Percentiles rank a stretch among this genome's conserved stretches.
These are phyloP conservation scores for Pterois miles DNA, from an alignment of 2,797 vertebrate species.

Conservation along the genomic window DNA sequence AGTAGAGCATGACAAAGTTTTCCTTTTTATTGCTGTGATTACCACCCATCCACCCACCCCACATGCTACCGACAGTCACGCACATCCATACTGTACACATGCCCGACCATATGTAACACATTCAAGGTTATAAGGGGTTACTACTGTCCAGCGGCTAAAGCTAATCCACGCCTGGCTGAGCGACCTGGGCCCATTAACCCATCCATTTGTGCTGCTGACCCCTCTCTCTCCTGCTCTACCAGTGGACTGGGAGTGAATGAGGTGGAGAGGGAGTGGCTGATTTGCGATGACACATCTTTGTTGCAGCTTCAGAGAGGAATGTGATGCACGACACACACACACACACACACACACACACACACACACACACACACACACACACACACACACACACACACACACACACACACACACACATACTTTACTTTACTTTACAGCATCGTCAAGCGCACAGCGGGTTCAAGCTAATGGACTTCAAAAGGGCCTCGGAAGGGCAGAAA, in stretches of 20 bases:
- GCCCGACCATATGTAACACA: conserved; percentile 13
- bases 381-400: conserved; percentile 11
- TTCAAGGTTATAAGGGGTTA: conserved; percentile 31
- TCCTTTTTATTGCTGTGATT: neutral
- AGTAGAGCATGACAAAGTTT: neutral
- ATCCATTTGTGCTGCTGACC: conserved; percentile 35
- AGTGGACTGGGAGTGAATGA: neutral
- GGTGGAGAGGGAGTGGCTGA: conserved; percentile 13
- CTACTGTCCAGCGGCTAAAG: conserved; percentile 32
- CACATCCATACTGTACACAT: conserved; percentile 6
- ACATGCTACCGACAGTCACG: neutral
- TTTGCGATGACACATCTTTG: conserved; percentile 38
- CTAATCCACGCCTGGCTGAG: conserved; percentile 33
- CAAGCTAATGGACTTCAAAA: conserved; percentile 66
- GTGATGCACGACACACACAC: conserved; percentile 13
- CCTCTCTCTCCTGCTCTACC: neutral
- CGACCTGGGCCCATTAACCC: conserved; percentile 48
- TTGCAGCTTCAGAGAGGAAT: conserved; percentile 49
- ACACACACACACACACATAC: conserved; percentile 11
- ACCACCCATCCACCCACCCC: neutral
- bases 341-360: conserved; percentile 8
- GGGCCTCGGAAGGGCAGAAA: conserved; percentile 9
- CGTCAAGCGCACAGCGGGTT: conserved; percentile 30
- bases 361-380: conserved; percentile 13
- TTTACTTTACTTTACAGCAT: conserved; percentile 39